phyloP scores from a whole-genome alignment of 2,888 invertebrate genomes.

The Scrobipalpa costella region DNA sequence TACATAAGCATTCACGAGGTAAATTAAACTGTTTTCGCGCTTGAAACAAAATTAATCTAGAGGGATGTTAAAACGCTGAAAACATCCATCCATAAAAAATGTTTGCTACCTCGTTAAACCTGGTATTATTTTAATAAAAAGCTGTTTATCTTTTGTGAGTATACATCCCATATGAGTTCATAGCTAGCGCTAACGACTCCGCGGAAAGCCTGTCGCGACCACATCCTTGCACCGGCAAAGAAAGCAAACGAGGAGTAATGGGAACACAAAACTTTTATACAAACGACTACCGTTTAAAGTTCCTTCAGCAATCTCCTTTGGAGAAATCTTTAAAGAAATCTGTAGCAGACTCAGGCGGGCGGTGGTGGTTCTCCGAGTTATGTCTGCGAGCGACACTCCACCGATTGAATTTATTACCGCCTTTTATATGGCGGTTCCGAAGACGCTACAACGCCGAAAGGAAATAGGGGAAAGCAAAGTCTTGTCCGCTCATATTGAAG shows the following conservation, averaged over 20 bases:
- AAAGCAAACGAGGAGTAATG: constrained; percentile 48
- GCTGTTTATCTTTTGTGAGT: too few species aligned
- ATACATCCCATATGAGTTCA: not conserved
- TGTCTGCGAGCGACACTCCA: constrained; percentile 63
- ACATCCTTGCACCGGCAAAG: constrained; percentile 38
- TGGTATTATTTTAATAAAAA: too few species aligned
- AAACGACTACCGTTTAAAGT: constrained; percentile 63
- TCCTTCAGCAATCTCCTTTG: constrained; percentile 47
- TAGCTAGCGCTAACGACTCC: not conserved
- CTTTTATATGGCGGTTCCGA: constrained; percentile 47
- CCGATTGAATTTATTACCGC: constrained; percentile 68
- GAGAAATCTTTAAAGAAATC: constrained; percentile 54
- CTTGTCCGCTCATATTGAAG: constrained; percentile 10
- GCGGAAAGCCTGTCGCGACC: constrained; percentile 42
- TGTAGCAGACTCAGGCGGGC: constrained; percentile 42
- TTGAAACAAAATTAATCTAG: not conserved
- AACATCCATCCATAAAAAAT: not conserved
- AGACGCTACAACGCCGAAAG: constrained; percentile 19
- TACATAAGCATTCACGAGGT: constrained; percentile 11
- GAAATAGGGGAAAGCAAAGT: constrained; percentile 21
- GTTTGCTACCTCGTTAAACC: not conserved
- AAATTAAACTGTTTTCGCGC: constrained; percentile 1
- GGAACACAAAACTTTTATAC: constrained; percentile 59
- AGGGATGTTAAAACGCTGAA: not conserved
- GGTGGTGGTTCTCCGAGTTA: constrained; percentile 47